Base-by-base conservation (phyloP, 2,888 invertebrate genomes). In the Eumacrocentrus americanus region DNA sequence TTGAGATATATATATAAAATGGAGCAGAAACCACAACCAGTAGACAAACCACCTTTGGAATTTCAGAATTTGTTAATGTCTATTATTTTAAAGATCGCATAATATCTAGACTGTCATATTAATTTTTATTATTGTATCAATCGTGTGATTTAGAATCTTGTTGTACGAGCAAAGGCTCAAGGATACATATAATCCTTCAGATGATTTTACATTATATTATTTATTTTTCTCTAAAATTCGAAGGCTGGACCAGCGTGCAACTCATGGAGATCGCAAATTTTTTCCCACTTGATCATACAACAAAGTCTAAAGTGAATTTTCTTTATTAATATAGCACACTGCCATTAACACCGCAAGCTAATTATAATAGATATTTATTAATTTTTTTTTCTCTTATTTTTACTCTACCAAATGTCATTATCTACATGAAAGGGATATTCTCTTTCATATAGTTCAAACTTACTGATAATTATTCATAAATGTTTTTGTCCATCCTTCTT, bases 301-400 rank as follows among this genome's bases (percentile, higher is more conserved):
- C 63, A 63, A 66, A 63, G 50, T 57, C 60, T 57, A 56, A 56
- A 58, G 58, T 64, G 44, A 60, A 56, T 58, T 62, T 29, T 60
- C 61, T 64, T 66, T 62, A 68, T 56, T 29, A 4, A 29, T 29
- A 6, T 6, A 70, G 64, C 67, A 70, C 65, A 69, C 65, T 64
- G 66, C 61, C 65, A 63, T 67, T 58, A 66, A 69, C 64, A 67
- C 59, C 66, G 69, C 66, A 71, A 70, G 67, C 67, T 72, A 71
- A 60, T 57, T 63, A 69, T 61, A 70, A 40, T 70, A 71, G 63
- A 60, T 59, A 59, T 66, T 47, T 69, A 66, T 29, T 29, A 29
- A 29, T 29, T 29, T 29, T 60, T 58, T 58, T 61, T 58, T 65
- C 44, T 67, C 52, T 37, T 57, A 23, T 59, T 57, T 35, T 56